Conservation (phyloP, 2,113 vertebrate genomes). For the Seriola quinqueradiata region DNA sequence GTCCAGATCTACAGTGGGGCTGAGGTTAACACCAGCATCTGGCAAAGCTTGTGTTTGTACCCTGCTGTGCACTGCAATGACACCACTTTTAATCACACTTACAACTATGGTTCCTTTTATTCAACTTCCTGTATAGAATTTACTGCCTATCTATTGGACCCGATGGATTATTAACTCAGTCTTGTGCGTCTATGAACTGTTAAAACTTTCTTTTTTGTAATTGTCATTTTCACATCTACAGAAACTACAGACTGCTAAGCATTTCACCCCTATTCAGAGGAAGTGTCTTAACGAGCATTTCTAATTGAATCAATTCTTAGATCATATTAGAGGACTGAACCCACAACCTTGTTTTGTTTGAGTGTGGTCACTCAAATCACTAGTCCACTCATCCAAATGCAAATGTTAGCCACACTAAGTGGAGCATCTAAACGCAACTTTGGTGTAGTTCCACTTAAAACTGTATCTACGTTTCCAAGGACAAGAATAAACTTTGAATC, state of each 20-base stretch:
- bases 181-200: not conserved
- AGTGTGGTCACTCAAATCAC: not conserved
- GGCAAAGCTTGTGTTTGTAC: constrained; percentile 32
- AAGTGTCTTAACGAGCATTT: not conserved
- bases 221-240: not conserved
- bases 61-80: constrained; percentile 12
- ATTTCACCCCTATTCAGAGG: not conserved
- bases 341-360: too few species aligned
- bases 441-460: not conserved
- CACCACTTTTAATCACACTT: constrained; percentile 46
- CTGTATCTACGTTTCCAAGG: not conserved
- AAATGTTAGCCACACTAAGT: not conserved
- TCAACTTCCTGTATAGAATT: constrained; percentile 12
- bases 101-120: constrained; percentile 6
- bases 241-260: not conserved
- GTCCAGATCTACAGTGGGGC: constrained; percentile 40
- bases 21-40: constrained; percentile 66
- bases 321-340: not conserved
- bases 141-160: not conserved
- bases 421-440: not conserved
- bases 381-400: not conserved
- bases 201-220: not conserved
- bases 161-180: constrained; percentile 15
- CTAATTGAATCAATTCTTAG: not conserved
- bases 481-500: not conserved